Base-by-base conservation (phyloP, 2,113 vertebrate genomes). In the Toxotes jaculatrix region DNA sequence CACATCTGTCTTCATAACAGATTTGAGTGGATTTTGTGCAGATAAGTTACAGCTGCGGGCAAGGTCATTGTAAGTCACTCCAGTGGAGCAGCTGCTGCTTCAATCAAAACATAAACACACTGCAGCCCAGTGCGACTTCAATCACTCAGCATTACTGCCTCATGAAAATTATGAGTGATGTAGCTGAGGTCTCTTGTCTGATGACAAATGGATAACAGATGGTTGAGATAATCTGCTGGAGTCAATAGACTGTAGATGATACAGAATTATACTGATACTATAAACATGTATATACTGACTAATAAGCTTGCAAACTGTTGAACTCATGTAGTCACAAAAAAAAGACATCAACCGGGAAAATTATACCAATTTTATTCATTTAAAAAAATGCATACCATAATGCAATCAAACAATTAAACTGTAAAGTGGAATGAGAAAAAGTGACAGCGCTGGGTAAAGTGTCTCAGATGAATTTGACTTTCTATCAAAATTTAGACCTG, bases 291-390 rank as follows among this genome's bases (percentile, higher is more conserved):
- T 27, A 27, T 27, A 27, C 27, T 27, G 27, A 27, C 27, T 27
- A 4, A 4, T 23, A 11, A 55, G 53, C n/a, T 3, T 53, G 17
- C 17, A 53, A 53, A 3, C 21, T 53, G 19, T 11, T 13, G 21
- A 23, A 56, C 23, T 27, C 0, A n/a, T 31, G 16, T 40, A 17
- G 45, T 59, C 1, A 40, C 7, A 62, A 53, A 64, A 77, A 40
- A 42, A 69, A 64, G 8, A 77, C 12, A 51, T 31, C 21, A 71
- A 72, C 2, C 2, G 9, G 2, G 60, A 5, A 72, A 79, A 77
- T 87, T 71, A 85, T 88, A 92, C 51, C 47, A 67, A 80, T 87
- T 93, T 92, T 93, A 94, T 94, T 93, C 31, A 91, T 92, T 88
- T 76, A 47, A 47, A 85, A 90, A 93, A 91, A 92, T 71, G 79